phyloP scores from a whole-genome alignment of 2,888 invertebrate species.

The Metallyticus violacea region DNA sequence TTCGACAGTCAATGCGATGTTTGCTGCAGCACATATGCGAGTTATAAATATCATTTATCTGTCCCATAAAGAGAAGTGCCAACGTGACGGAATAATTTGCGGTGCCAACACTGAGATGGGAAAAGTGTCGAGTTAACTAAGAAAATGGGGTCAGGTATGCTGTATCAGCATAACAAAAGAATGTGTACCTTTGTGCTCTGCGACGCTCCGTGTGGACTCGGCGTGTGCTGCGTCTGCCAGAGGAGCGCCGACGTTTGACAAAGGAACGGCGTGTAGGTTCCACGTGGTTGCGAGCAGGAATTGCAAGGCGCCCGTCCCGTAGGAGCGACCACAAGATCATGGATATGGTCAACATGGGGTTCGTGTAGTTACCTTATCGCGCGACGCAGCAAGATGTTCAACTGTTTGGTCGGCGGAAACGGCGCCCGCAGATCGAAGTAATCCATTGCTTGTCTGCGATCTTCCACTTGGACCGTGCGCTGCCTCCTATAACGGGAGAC shows the following conservation, averaged over 20 bases:
- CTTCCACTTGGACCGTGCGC: neutral
- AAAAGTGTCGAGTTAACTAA: too few relatives aligned
- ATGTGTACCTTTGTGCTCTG: conserved; percentile 49
- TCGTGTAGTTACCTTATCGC: neutral
- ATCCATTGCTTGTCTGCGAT: neutral
- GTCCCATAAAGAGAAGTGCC: too few relatives aligned
- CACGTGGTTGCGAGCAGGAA: neutral
- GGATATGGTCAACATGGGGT: conserved; percentile 30
- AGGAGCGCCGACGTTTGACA: neutral
- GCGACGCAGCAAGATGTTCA: neutral
- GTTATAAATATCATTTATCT: too few relatives aligned
- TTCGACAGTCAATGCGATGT: too few relatives aligned
- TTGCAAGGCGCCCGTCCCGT: neutral
- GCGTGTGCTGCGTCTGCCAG: neutral
- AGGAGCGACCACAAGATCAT: conserved; percentile 26
- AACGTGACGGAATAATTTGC: too few relatives aligned
- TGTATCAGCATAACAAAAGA: conserved; percentile 53
- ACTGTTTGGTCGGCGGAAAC: neutral
- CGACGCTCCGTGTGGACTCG: neutral
- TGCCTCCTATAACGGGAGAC: neutral
- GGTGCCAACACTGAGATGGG: too few relatives aligned
- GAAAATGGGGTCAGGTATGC: too few relatives aligned
- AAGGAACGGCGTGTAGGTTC: neutral
- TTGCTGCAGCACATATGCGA: too few relatives aligned
- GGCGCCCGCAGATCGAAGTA: neutral